These are phyloP conservation scores for Pteruthius melanotis DNA, from an alignment of 2,113 vertebrate genomes.

Conservation along the genomic window DNA sequence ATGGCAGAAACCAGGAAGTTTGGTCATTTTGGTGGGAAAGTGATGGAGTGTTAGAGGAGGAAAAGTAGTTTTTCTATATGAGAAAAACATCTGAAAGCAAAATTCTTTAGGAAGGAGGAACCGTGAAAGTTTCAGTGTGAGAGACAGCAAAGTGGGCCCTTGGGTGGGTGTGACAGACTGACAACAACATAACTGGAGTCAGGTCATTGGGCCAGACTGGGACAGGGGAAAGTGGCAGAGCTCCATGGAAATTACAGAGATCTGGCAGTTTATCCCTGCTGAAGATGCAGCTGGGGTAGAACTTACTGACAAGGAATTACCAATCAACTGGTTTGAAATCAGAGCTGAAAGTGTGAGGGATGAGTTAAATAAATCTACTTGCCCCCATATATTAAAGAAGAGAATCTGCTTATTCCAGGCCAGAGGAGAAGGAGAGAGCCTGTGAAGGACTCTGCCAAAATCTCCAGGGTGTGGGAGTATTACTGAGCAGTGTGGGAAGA, in stretches of 20 bases:
- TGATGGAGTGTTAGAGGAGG: not conserved
- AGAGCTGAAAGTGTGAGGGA: not conserved
- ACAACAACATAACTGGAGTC: not conserved
- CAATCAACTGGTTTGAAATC: not conserved
- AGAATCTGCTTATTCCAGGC: not conserved
- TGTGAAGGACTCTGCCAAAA: not conserved
- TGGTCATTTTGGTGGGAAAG: not conserved
- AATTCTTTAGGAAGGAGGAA: not conserved
- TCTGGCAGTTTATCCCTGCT: not conserved
- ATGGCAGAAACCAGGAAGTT: not conserved
- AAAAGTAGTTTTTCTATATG: not conserved
- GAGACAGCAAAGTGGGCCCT: not conserved
- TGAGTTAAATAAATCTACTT: not conserved
- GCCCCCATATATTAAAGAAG: not conserved
- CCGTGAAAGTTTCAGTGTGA: not conserved
- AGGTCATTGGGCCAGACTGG: not conserved
- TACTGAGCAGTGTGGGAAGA: not conserved
- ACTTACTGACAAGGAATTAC: not conserved
- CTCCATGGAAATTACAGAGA: not conserved
- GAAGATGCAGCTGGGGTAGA: not conserved
- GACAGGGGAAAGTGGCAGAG: not conserved
- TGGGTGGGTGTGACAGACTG: not conserved
- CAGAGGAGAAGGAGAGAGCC: not conserved
- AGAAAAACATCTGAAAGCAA: not conserved
- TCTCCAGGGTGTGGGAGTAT: not conserved